Base-by-base conservation (phyloP, 2,888 invertebrate genomes). In the Mimumesa dahlbomi region DNA sequence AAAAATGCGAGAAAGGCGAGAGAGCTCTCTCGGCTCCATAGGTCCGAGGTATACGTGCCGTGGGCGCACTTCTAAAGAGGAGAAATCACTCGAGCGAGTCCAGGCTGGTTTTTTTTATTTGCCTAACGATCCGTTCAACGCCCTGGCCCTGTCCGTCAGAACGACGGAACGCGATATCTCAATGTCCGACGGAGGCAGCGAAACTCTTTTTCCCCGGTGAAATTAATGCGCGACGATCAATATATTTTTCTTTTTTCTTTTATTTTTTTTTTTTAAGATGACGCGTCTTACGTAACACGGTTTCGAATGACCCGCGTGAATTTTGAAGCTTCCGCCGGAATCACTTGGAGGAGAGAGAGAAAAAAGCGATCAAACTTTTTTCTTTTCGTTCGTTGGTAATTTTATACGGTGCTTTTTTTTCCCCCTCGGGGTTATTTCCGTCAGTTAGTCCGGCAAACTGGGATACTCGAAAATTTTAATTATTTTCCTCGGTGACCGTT, bases 1-100 rank as follows among this genome's bases (percentile, higher is more conserved):
- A 81, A 72, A 81, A 81, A 77, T 73, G 73, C 75, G 72, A 57
- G 54, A 49, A 67, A 71, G 62, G 62, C 62, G 61, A 71, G 62
- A 54, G 66, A 50, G 59, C 67, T 64, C 63, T 77, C 52, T 65
- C 56, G 52, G 72, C 49, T 63, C 64, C 48, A 21, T 49, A 54
- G 59, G 43, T 58, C 42, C 38, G 57, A 34, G 40, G 25, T 7
- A 25, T 54, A 62, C 62, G 54, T 62, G 63, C 53, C 38, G 42
- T 56, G 45, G 31, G 59, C 67, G 65, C 56, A 34, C 54, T 66
- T 63, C 46, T 46, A 69, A 73, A 69, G 49, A 53, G 69, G 58
- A 75, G 73, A 73, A 75, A 77, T 71, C 75, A 69, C 66, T 77
- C 68, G 63, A 54, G 50, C 50, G 49, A 52, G 50, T 56, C 48